Evolutionary conservation across 2,797 vertebrate genomes (phyloP).

Genomic region (Propithecus perrieri): DNA sequence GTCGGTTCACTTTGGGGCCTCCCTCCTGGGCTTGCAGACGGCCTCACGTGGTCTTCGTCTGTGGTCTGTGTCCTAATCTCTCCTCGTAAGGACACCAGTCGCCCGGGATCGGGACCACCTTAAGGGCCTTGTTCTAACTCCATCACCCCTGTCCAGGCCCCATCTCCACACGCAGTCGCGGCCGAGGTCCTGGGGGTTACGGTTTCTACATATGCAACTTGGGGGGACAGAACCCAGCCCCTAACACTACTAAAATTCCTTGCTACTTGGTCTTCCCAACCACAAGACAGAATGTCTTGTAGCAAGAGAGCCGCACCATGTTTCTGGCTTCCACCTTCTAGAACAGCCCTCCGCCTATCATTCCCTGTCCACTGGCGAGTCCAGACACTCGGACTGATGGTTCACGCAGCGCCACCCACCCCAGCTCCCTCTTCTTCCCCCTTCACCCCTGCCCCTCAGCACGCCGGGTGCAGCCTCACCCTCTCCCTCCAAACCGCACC

Average conservation of each 20-base stretch:
- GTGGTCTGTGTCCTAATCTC: not conserved
- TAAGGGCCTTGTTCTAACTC: too few relatives aligned
- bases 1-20: too few relatives aligned
- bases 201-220: not conserved
- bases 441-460: accelerated
- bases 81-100: not conserved
- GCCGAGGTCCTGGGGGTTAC: not conserved
- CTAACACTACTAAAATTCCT: not conserved
- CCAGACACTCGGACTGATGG: not conserved
- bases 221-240: not conserved
- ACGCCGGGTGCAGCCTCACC: accelerated
- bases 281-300: not conserved
- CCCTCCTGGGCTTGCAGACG: not conserved
- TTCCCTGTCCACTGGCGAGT: too few relatives aligned
- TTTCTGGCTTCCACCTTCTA: accelerated
- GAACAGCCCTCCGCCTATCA: not conserved
- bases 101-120: not conserved
- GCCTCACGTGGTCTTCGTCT: not conserved
- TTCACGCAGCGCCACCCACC: too few relatives aligned
- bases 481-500: not conserved
- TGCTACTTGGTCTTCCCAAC: too few relatives aligned
- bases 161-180: not conserved
- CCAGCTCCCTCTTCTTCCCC: not conserved
- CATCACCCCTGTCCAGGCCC: not conserved
- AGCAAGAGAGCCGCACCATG: too few relatives aligned